phyloP scores from a whole-genome alignment of 2,797 vertebrate genomes.

The Rhodeus uyekii region DNA sequence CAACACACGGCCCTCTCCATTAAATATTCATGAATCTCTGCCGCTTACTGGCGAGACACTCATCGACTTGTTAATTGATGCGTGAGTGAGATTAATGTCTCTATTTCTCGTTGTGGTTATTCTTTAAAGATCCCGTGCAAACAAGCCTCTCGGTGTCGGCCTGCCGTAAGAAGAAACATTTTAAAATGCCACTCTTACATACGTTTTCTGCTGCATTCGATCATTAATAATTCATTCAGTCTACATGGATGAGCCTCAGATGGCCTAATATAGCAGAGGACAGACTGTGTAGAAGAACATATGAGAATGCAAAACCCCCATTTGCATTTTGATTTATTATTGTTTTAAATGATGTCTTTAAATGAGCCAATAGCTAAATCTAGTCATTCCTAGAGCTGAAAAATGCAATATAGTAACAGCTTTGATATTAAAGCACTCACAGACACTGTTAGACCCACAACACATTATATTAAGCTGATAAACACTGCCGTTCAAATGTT shows the following conservation, averaged over 20 bases:
- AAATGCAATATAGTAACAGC: background rate
- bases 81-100: constrained; percentile 21
- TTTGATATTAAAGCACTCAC: background rate
- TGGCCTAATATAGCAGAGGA: background rate
- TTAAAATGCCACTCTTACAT: background rate
- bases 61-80: constrained; percentile 29
- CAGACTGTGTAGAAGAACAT: background rate
- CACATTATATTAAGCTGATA: background rate
- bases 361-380: background rate
- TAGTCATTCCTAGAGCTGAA: background rate
- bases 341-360: background rate
- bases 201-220: background rate
- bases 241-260: background rate
- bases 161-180: background rate
- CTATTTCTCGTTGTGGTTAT: constrained; percentile 15
- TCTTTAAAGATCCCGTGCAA: constrained; percentile 25
- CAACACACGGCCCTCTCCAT: background rate
- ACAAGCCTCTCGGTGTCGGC: background rate
- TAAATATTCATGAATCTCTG: constrained; percentile 18
- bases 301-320: background rate
- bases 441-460: background rate
- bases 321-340: background rate
- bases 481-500: background rate
- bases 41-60: constrained; percentile 5
- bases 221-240: background rate